Base-by-base conservation (phyloP, 2,797 vertebrate genomes). In the Gouania willdenowi region DNA sequence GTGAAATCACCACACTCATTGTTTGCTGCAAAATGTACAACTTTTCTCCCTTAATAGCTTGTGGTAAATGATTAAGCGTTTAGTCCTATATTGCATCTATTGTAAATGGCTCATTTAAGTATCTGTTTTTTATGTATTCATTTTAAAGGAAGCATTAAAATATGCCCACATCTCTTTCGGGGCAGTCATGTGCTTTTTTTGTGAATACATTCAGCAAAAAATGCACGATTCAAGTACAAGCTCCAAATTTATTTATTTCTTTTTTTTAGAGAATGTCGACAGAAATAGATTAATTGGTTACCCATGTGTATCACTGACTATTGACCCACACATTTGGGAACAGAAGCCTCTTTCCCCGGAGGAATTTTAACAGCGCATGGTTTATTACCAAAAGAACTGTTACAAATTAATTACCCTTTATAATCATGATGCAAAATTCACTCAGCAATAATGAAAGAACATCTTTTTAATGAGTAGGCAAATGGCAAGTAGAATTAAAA, bases 101-200 rank as follows among this genome's bases (percentile, higher is more conserved):
- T 53, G 54, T 46, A 78, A 74, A 57, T 41, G 53, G 52, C 53
- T 14, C 41, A 62, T 71, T 74, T 62, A 60, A 49, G 72, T 26
- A 48, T 50, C n/a, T n/a, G n/a, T 41, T 39, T 13, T 37, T 40
- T 46, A 26, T 13, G 6, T 41, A 19, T 66, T 61, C 47, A 45
- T 71, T 53, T 54, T 46, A 78, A 74, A 57, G 41, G 53, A 52
- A 53, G 14, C 41, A 62, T 71, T 74, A 62, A 60, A 49, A 72
- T 26, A 48, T 50, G 34, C 39, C 19, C n/a, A 33, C 22, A 41
- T 62, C 41, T 53, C 46, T 56, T 68, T 68, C 51, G 50, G 32
- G 31, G 55, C 28, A 42, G 11, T 35, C 20, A 31, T 37, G 31
- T 55, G 16, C 6, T 46, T 13, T 40, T 58, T 62, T 51, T 28